These are phyloP conservation scores for Metacarcinus magister DNA, from an alignment of 2,888 invertebrate species.

Conservation along the genomic window DNA sequence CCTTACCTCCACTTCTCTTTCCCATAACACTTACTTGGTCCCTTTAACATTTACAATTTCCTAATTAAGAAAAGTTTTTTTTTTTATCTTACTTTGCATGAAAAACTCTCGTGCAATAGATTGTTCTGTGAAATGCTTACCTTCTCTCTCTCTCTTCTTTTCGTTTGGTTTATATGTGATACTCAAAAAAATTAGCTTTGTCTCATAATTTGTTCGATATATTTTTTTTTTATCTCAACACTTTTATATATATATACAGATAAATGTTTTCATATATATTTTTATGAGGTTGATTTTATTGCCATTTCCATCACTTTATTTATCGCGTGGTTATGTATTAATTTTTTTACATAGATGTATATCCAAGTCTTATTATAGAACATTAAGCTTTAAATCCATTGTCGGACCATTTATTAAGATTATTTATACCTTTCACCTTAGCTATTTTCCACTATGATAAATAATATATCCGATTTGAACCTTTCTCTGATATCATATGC, in stretches of 20 bases:
- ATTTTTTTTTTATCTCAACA: background rate
- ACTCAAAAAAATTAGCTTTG: background rate
- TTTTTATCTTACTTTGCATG: too few relatives aligned
- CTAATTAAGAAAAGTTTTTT: too few relatives aligned
- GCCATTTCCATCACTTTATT: background rate
- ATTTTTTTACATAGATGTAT: background rate
- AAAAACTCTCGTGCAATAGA: too few relatives aligned
- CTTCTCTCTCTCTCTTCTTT: background rate
- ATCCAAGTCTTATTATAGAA: background rate
- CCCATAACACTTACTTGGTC: background rate
- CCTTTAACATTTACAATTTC: too few relatives aligned
- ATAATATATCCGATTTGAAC: background rate
- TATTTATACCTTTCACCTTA: background rate
- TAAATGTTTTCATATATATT: background rate
- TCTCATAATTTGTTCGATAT: background rate
- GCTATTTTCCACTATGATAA: background rate
- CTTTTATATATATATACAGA: background rate
- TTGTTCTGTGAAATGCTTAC: too few relatives aligned
- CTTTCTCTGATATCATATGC: background rate
- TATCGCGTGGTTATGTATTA: background rate
- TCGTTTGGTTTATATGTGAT: background rate
- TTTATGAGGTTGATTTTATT: background rate
- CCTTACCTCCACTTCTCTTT: background rate
- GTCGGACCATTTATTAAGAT: background rate
- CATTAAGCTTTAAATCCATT: background rate